Evolutionary conservation across 2,113 vertebrate species (phyloP), one percentile per base, ranked within the genome.

Genomic region (Vidua chalybeata): DNA sequence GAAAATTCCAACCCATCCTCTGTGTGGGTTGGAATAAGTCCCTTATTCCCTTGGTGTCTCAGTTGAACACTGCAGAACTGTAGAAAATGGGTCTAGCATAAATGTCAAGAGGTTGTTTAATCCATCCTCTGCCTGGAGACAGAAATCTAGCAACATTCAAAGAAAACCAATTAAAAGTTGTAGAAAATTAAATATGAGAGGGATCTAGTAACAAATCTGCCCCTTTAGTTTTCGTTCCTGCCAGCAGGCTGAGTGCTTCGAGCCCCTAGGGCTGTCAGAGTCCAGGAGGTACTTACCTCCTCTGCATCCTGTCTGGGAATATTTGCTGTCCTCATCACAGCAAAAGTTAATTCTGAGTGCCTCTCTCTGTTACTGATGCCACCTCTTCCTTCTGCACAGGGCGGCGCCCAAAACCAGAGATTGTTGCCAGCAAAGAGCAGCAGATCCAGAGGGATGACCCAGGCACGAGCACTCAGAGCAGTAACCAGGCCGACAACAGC

Each of bases 401-500:
- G 49, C 98, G 98, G 54, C 92, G 98, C 49, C 97, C 98, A 31
- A 98, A 98, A 86, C 98, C 98, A 11, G 98, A 98, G 88, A 98
- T 98, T 39, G 51, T 98, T 48, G 98, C 98, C 94, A 98, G 97
- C 94, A 98, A 98, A 88, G 98, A 98, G 82, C 97, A 98, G 73
- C 98, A 98, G 91, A 97, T 98, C 95, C 98, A 98, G 95, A 98
- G 96, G 88, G 98, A 98, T 1, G 98, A 98, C 83, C 98, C 98
- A 9, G 98, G 98, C 59, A 95, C 96, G 0, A 96, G 97, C 78
- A 97, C 97, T 27, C 98, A 98, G 86, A 98, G 97, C 96, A 98
- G 97, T 89, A 97, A 97, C 89, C 98, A 97, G 76, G 93, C 96
- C 0, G 98, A 98, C 88, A 98, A 98, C 7, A 95, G 97, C 94